A percentile compares a stretch with the other conserved stretches of the same genome.
These are phyloP conservation scores for Calyptommatus sinebrachiatus DNA, from an alignment of 2,113 vertebrate genomes.

Conservation along the genomic window DNA sequence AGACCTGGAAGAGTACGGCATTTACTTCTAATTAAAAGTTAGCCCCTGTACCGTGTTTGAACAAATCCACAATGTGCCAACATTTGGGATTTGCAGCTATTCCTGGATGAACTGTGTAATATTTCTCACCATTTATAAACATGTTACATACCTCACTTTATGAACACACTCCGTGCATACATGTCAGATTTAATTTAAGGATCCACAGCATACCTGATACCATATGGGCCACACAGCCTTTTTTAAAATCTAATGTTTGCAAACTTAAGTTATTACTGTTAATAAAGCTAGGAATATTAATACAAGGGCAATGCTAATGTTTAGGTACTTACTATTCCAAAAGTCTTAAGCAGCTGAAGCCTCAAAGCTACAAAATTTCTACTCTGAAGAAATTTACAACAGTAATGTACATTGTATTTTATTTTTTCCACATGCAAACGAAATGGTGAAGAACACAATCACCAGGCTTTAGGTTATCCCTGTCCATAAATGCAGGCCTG, in stretches of 20 bases:
- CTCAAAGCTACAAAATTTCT: conserved; percentile 8
- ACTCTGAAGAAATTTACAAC: conserved; percentile 41
- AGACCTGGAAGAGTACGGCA: not conserved
- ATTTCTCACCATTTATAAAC: not conserved
- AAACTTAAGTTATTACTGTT: not conserved
- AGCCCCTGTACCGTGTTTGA: not conserved
- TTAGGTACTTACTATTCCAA: conserved; percentile 39
- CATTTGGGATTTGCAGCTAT: not conserved
- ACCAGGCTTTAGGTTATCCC: not conserved
- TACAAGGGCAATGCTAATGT: conserved; percentile 34
- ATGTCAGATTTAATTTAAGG: not conserved
- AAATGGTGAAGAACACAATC: conserved; percentile 43
- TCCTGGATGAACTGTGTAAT: not conserved
- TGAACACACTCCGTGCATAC: too few species aligned
- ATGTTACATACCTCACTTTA: not conserved
- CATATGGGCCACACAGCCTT: not conserved
- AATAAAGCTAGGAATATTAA: conserved; percentile 22
- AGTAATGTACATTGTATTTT: conserved; percentile 14
- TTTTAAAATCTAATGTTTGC: not conserved
- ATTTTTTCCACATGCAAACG: conserved; percentile 40
- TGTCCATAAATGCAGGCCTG: conserved; percentile 25
- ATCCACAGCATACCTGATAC: too few species aligned
- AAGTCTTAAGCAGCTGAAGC: conserved; percentile 42
- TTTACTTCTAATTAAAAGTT: too few species aligned
- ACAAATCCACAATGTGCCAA: not conserved